phyloP scores from a whole-genome alignment of 2,888 invertebrate species.

The Oscheius onirici region DNA sequence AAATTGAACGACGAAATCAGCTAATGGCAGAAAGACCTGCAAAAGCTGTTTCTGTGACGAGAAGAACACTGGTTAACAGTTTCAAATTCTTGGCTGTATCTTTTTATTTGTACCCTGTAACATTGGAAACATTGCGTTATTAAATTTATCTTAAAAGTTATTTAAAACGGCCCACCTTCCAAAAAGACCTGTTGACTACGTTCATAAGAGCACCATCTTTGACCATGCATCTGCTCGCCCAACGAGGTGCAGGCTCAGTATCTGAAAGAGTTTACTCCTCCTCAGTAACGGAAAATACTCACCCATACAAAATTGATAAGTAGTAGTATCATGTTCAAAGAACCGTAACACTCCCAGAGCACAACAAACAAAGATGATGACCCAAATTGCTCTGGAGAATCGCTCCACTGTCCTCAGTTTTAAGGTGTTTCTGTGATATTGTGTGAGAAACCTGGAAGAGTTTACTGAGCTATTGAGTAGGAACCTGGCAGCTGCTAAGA shows the following conservation, averaged over 20 bases:
- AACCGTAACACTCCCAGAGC: constrained; percentile 65
- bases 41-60: too few relatives aligned
- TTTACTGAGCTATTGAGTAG: background rate
- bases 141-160: background rate
- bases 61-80: too few relatives aligned
- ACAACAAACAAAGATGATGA: constrained; percentile 67
- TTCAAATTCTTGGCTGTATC: too few relatives aligned
- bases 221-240: constrained; percentile 69
- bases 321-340: constrained; percentile 69
- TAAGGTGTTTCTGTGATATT: constrained; percentile 69
- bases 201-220: constrained; percentile 67
- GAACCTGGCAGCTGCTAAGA: constrained; percentile 66
- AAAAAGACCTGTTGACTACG: constrained; percentile 65
- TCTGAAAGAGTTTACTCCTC: constrained; percentile 42
- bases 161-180: constrained; percentile 55
- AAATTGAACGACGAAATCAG: constrained; percentile 70
- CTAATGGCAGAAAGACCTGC: constrained; percentile 66
- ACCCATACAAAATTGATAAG: constrained; percentile 70
- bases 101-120: too few relatives aligned
- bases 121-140: too few relatives aligned
- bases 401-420: constrained; percentile 69
- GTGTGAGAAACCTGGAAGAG: constrained; percentile 63
- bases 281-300: background rate
- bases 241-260: constrained; percentile 68
- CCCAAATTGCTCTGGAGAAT: constrained; percentile 70